These are phyloP conservation scores for Keiferia lycopersicella DNA, from an alignment of 2,888 invertebrate genomes.

Conservation along the genomic window DNA sequence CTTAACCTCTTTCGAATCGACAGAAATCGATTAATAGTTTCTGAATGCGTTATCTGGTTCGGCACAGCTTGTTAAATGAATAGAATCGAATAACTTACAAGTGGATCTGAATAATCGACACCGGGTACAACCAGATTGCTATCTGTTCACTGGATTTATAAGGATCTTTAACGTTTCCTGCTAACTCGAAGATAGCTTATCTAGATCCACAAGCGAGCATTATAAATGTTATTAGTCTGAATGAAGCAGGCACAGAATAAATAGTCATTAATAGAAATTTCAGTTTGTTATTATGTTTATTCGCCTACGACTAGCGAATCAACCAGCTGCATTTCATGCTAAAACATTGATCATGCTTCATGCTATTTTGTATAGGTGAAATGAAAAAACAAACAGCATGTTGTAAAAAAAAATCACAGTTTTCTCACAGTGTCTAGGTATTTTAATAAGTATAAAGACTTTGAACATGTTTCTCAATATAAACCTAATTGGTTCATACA, in stretches of 20 bases:
- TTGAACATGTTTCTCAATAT: too few relatives aligned
- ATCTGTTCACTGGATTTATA: conserved; percentile 73
- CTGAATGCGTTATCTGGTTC: conserved; percentile 68
- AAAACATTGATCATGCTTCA: too few relatives aligned
- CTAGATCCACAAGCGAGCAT: conserved; percentile 33
- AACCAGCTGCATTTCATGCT: too few relatives aligned
- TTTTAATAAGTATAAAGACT: too few relatives aligned
- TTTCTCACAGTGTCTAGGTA: too few relatives aligned
- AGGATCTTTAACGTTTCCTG: conserved; percentile 68
- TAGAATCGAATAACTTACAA: conserved; percentile 75
- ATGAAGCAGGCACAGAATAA: conserved; percentile 17
- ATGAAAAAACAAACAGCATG: too few relatives aligned
- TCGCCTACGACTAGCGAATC: too few relatives aligned
- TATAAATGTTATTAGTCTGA: conserved; percentile 33
- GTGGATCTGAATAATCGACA: conserved; percentile 77
- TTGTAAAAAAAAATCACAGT: too few relatives aligned
- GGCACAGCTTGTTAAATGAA: conserved; percentile 70
- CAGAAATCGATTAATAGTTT: conserved; percentile 65
- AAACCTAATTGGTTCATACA: too few relatives aligned
- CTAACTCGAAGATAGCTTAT: conserved; percentile 39
- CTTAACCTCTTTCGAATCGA: conserved; percentile 59
- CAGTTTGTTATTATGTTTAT: background rate
- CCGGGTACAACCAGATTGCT: conserved; percentile 73
- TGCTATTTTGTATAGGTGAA: too few relatives aligned
- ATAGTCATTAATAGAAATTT: background rate